Conservation (phyloP, 2,888 invertebrate genomes). For the Drosophila niveifrons region DNA sequence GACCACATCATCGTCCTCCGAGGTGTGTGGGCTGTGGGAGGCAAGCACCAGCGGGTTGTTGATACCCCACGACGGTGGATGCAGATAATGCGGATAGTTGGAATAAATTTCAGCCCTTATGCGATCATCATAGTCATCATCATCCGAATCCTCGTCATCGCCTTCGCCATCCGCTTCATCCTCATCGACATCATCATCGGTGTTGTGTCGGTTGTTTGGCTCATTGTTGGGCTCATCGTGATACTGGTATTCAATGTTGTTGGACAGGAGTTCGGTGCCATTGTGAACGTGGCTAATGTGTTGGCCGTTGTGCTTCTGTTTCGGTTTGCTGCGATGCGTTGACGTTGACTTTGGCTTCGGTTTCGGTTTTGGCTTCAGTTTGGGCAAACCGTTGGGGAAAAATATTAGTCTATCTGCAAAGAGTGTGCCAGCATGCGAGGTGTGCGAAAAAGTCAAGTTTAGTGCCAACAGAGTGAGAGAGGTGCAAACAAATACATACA, state of each 20-base stretch:
- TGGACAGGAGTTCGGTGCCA: constrained; percentile 67
- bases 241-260: constrained; percentile 74
- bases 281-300: constrained; percentile 44
- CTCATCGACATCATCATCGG: constrained; percentile 57
- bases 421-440: constrained; percentile 62
- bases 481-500: constrained; percentile 52
- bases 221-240: constrained; percentile 56
- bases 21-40: constrained; percentile 85
- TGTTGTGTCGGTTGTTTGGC: constrained; percentile 16
- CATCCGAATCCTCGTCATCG: constrained; percentile 73
- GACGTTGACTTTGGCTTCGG: constrained; percentile 59
- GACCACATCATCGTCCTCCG: constrained; percentile 82
- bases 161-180: constrained; percentile 56
- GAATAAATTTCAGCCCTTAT: constrained; percentile 87
- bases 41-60: constrained; percentile 85
- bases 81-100: constrained; percentile 87
- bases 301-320: constrained; percentile 49
- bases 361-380: constrained; percentile 80
- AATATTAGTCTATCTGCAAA: constrained; percentile 84
- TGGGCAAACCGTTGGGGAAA: constrained; percentile 83
- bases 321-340: constrained; percentile 7
- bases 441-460: constrained; percentile 68
- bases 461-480: constrained; percentile 62
- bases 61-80: constrained; percentile 86
- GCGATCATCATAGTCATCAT: constrained; percentile 87